Percentiles rank a stretch among this genome's conserved stretches.
phyloP scores from a whole-genome alignment of 2,888 invertebrate species.

The Amphipoea lucens region DNA sequence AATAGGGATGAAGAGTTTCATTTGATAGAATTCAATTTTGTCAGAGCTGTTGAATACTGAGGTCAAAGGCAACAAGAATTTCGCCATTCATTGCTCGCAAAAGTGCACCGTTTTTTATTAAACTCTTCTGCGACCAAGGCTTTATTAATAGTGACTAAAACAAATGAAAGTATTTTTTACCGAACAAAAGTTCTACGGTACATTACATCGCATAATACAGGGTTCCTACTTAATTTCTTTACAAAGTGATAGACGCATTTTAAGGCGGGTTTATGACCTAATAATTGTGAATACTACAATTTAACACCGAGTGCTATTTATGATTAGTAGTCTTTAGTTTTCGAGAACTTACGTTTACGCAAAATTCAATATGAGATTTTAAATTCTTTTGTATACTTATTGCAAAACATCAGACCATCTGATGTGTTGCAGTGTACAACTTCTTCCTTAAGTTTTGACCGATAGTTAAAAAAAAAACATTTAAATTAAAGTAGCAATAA shows the following conservation, averaged over 20 bases:
- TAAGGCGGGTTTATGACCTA: neutral
- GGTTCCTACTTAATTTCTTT: neutral
- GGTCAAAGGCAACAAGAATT: slow-evolving; percentile 12
- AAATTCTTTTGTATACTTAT: too few relatives aligned
- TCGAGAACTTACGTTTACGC: neutral
- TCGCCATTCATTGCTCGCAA: slow-evolving; percentile 11
- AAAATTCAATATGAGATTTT: neutral
- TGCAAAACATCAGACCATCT: too few relatives aligned
- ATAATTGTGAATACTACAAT: neutral
- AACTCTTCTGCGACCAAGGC: neutral
- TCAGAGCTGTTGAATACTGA: neutral
- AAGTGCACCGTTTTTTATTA: slow-evolving; percentile 3
- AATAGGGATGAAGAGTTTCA: neutral
- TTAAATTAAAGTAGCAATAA: neutral
- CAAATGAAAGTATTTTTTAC: neutral
- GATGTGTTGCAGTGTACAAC: too few relatives aligned
- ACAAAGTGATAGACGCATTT: neutral
- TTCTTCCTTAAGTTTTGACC: too few relatives aligned
- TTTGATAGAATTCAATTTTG: slow-evolving; percentile 19
- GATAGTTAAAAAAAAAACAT: neutral
- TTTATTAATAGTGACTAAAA: neutral
- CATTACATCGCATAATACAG: neutral
- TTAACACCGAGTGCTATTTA: neutral
- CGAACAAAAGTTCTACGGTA: neutral
- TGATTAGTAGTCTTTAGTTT: neutral